Evolutionary conservation across 2,113 vertebrate species (phyloP).

Genomic region (Brachypteracias leptosomus): DNA sequence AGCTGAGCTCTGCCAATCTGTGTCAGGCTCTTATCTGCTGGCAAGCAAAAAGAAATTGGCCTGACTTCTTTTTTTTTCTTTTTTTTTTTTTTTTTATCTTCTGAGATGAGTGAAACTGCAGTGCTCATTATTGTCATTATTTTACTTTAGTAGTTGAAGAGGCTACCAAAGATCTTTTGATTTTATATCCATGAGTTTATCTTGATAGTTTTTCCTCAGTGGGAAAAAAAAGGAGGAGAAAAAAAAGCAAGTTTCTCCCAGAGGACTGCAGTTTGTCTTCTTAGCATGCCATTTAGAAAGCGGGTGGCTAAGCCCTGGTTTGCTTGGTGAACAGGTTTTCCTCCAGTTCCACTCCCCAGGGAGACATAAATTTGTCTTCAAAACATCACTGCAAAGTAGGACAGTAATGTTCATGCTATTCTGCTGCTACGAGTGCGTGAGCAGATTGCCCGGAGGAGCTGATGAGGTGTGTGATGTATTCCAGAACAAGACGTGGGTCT

Average conservation of each 20-base stretch:
- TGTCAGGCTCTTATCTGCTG: slow-evolving; percentile 53
- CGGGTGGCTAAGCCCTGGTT: background rate
- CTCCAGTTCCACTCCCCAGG: background rate
- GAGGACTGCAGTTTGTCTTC: background rate
- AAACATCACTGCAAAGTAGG: slow-evolving; percentile 18
- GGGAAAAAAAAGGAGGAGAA: background rate
- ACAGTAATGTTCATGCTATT: background rate
- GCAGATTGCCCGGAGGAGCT: background rate
- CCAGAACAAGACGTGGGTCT: background rate
- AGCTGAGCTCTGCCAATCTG: slow-evolving; percentile 25
- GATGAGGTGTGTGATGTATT: background rate
- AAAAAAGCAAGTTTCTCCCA: background rate
- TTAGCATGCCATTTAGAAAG: background rate
- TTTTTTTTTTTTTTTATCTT: background rate
- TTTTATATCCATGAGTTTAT: slow-evolving; percentile 36
- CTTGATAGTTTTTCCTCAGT: background rate
- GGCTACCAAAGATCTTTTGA: slow-evolving; percentile 33
- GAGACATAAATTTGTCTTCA: slow-evolving; percentile 12
- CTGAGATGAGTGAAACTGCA: slow-evolving; percentile 12
- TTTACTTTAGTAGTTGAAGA: slow-evolving; percentile 18
- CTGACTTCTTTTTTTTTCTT: background rate
- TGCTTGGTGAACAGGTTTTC: background rate
- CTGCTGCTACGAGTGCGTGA: background rate
- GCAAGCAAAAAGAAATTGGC: slow-evolving; percentile 19
- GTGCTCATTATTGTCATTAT: slow-evolving; percentile 27